A percentile compares a stretch with the other conserved stretches of the same genome.
Conservation (phyloP, 2,888 invertebrate species). For the Ecliptopera silaceata region DNA sequence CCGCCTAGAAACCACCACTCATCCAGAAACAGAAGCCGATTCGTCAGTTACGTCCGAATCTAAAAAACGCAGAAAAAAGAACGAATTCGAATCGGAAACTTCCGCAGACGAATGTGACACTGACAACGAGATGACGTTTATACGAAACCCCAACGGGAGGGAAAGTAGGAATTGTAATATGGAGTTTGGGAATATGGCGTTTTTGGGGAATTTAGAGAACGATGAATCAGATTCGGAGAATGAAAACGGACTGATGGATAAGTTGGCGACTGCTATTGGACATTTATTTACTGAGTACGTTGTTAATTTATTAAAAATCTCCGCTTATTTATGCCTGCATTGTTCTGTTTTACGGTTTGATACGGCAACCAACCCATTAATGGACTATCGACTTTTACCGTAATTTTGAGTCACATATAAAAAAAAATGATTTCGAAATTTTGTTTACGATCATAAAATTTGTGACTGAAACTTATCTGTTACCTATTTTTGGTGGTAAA, state of each 20-base stretch:
- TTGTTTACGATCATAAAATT: too few relatives aligned
- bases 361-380: too few relatives aligned
- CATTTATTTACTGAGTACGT: conserved; percentile 90
- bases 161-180: conserved; percentile 60
- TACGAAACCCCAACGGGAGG: conserved; percentile 67
- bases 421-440: too few relatives aligned
- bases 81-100: conserved; percentile 80
- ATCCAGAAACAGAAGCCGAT: conserved; percentile 54
- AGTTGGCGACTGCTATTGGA: conserved; percentile 87
- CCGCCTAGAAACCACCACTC: conserved; percentile 56
- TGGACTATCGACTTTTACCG: too few relatives aligned
- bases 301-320: too few relatives aligned
- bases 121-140: conserved; percentile 84
- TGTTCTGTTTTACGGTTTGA: too few relatives aligned
- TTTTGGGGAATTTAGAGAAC: conserved; percentile 74
- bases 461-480: too few relatives aligned
- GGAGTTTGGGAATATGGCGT: conserved; percentile 76
- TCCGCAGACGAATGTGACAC: conserved; percentile 84
- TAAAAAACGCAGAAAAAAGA: conserved; percentile 60
- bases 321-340: too few relatives aligned
- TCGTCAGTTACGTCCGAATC: conserved; percentile 45
- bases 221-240: conserved; percentile 90
- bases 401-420: too few relatives aligned
- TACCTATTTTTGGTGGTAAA: too few relatives aligned
- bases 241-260: conserved; percentile 87